Percentiles rank a stretch among this genome's conserved stretches.
Evolutionary conservation across 2,113 vertebrate genomes (phyloP).

Genomic region (Python bivittatus): DNA sequence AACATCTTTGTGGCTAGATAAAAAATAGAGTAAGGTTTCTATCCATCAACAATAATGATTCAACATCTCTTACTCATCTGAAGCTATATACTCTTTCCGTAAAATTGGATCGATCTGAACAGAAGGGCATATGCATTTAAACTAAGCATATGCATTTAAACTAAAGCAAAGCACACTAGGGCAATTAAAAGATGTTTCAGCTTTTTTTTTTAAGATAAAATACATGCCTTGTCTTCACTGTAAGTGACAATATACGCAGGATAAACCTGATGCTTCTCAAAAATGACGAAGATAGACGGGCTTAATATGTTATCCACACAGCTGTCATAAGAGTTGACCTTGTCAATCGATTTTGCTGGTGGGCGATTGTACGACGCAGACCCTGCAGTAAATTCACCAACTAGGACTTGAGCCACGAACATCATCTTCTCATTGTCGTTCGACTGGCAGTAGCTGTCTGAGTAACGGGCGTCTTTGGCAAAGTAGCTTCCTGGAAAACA

Average conservation of each 20-base stretch:
- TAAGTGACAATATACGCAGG: constrained; percentile 75
- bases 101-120: not conserved
- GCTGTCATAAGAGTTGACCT: constrained; percentile 75
- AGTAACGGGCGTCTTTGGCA: constrained; percentile 79
- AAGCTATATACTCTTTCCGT: not conserved
- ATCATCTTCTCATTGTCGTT: constrained; percentile 37
- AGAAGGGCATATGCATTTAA: not conserved
- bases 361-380: constrained; percentile 55
- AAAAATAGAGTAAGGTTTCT: not conserved
- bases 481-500: constrained; percentile 82
- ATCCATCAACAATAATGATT: not conserved
- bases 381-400: constrained; percentile 71
- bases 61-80: not conserved
- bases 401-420: constrained; percentile 79
- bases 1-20: not conserved
- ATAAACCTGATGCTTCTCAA: constrained; percentile 68
- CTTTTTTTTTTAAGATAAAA: constrained; percentile 42
- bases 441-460: constrained; percentile 62
- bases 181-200: rapidly evolving
- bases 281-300: constrained; percentile 64
- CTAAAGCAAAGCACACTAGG: too few relatives aligned
- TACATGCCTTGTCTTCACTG: constrained; percentile 21
- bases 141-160: not conserved
- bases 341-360: constrained; percentile 37
- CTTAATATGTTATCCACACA: constrained; percentile 72